Base-by-base conservation (phyloP, 2,113 vertebrate species). In the Cyprinodon brontotheroides region DNA sequence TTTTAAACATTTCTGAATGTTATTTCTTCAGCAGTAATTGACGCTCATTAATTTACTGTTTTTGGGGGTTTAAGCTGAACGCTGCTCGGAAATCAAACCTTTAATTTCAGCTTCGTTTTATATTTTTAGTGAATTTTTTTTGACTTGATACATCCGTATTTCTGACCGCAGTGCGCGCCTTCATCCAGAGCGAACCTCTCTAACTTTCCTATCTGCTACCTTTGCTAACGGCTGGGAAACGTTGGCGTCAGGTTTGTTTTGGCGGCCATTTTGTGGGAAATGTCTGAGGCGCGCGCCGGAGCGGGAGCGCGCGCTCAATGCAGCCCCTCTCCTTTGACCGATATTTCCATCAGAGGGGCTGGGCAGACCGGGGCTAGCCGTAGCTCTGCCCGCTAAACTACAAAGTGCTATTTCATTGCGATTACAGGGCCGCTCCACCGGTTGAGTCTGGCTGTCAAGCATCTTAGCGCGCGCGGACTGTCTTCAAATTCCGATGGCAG, bases 221-320 rank as follows among this genome's bases (percentile, higher is more conserved):
- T 57, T 57, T 57, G 17, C 17, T 57, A 17, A 6, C 8, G 15
- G 7, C n/a, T 10, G 50, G 20, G 50, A 57, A 57, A 20, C 50
- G 17, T 14, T 57, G 2, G 50, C 17, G 50, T 57, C n/a, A 63
- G 82, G 86, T 92, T 92, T 93, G 91, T 93, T 93, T 91, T 86
- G 92, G 93, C 94, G 88, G 94, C 94, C 94, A 95, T 95, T 95
- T 95, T 95, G 93, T 95, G 90, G 90, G 88, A 80, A 83, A 74
- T 80, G 45, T 88, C 68, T 83, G 77, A 65, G 78, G 88, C 83
- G 50, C 90, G 91, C 90, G 86, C 84, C 60, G 84, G 87, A 73
- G 78, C 88, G 90, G 88, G 93, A 89, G 85, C 80, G 91, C 91
- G 93, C 91, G 72, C 84, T 88, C 83, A 83, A 87, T 92, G 91